Evolutionary conservation across 1,140 invertebrate species (phyloP), one percentile per base, ranked within the genome.

Genomic region (Caenorhabditis remanei): DNA sequence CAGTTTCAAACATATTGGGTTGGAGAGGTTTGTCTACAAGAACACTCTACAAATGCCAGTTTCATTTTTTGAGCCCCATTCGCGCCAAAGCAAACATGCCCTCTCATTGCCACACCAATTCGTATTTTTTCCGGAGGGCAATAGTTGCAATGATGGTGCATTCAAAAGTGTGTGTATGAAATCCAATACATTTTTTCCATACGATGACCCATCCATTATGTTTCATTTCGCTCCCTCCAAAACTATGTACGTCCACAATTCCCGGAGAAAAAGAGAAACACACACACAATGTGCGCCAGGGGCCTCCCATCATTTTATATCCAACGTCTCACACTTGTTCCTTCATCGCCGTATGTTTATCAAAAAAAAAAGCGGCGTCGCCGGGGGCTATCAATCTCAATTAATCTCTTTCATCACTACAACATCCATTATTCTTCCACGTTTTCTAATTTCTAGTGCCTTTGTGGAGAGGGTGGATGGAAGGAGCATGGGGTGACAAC

Each of bases 361-460:
- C 71, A 79, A 79, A 48, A 50, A 71, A 71, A 71, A 79, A 79
- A 79, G 71, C 46, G 71, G 19, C 71, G 71, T 79, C 71, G 71
- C 71, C 46, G 71, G 46, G 71, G 71, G 71, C 71, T 79, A 79
- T 79, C 71, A 79, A 79, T 79, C 71, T 79, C 71, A 79, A 79
- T 79, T 79, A 46, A 79, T 79, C 46, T 79, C 71, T 79, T 79
- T 79, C 71, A 50, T 79, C 71, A 79, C 71, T 79, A 79, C 43
- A 79, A 79, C 71, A 79, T 79, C 71, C 71, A 79, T 79, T 79
- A 79, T 48, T 79, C 71, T 79, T 79, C 71, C 71, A 79, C 71
- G n/a, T 50, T 79, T 79, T 79, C 71, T 24, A 79, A 79, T 79
- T 79, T 79, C 46, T 50, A 50, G 13, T 24, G n/a, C 4, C n/a